phyloP scores from a whole-genome alignment of 2,797 vertebrate genomes.

The Liasis olivaceus region DNA sequence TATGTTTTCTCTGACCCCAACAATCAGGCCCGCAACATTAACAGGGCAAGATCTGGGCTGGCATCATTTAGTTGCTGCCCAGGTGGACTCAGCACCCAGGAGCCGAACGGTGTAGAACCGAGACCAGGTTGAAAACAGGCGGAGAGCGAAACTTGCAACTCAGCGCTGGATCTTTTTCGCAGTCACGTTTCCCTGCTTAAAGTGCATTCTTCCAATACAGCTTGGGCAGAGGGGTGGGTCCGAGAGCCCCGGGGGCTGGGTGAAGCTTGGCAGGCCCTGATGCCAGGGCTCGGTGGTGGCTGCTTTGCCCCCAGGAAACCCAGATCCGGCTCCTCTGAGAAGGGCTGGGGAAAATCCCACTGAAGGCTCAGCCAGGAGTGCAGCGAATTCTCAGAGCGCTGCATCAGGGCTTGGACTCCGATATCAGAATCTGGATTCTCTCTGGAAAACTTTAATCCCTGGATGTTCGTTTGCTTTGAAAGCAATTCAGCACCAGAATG shows the following conservation, averaged over 20 bases:
- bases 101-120: neutral
- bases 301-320: neutral
- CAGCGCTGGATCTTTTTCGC: neutral
- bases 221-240: neutral
- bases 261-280: neutral
- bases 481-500: neutral
- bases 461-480: neutral
- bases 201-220: neutral
- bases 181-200: neutral
- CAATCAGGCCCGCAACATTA: neutral
- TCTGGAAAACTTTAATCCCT: neutral
- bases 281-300: neutral
- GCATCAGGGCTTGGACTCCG: neutral
- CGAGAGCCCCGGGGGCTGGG: neutral
- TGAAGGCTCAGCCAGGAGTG: neutral
- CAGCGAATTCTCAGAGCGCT: neutral
- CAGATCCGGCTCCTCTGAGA: neutral
- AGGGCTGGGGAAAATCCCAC: no score
- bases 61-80: neutral
- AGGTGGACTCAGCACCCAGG: neutral
- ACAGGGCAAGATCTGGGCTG: neutral
- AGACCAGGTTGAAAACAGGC: rapidly evolving
- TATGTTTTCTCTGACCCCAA: neutral
- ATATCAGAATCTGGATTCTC: neutral
- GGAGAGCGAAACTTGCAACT: neutral